Evolutionary conservation across 2,113 vertebrate genomes (phyloP).

Genomic region (Nothobranchius furzeri): DNA sequence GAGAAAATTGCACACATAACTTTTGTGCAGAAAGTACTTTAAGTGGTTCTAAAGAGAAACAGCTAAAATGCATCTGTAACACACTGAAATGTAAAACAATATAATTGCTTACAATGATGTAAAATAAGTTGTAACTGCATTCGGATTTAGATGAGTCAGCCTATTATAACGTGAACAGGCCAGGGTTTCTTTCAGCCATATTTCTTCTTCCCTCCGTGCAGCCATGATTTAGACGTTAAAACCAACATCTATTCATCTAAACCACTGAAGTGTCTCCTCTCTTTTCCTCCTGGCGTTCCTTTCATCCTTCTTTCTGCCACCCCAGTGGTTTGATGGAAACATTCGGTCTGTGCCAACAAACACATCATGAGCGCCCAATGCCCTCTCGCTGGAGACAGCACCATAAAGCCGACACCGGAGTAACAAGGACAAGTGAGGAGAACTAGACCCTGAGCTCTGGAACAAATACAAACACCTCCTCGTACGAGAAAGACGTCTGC

Average conservation of each 20-base stretch:
- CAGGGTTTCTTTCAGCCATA: not conserved
- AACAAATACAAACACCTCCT: constrained; percentile 3
- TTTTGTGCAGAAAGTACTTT: no score
- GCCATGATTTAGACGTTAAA: constrained; percentile 18
- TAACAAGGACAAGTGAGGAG: constrained; percentile 29
- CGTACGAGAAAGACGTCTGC: not conserved
- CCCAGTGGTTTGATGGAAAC: constrained; percentile 59
- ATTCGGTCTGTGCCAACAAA: constrained; percentile 51
- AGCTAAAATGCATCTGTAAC: not conserved
- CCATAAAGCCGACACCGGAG: constrained; percentile 43
- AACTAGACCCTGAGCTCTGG: constrained; percentile 32
- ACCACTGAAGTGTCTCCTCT: constrained; percentile 41
- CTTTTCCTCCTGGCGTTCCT: constrained; percentile 16
- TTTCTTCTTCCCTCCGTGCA: not conserved
- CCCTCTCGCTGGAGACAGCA: constrained; percentile 45
- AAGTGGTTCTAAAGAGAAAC: no score
- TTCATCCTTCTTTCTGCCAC: constrained; percentile 46
- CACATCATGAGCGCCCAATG: constrained; percentile 56
- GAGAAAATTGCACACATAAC: no score
- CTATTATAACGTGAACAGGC: not conserved
- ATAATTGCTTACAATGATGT: not conserved
- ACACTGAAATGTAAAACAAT: not conserved
- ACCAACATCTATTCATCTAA: constrained; percentile 29
- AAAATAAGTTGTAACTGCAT: not conserved
- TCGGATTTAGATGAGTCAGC: not conserved